Conservation (phyloP, 2,797 vertebrate species). For the Cuculus canorus region DNA sequence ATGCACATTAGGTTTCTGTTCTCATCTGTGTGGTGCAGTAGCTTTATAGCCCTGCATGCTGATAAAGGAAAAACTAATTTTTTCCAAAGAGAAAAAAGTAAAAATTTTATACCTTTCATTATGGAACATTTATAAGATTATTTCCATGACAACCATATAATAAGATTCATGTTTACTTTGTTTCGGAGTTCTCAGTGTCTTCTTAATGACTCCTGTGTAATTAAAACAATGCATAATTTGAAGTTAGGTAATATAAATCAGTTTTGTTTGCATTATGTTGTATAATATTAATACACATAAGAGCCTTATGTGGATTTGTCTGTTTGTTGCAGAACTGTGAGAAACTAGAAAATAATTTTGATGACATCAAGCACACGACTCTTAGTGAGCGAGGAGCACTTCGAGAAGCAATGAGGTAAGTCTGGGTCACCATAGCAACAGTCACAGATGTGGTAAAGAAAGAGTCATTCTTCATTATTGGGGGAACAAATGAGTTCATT, state of each 20-base stretch:
- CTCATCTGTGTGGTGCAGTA: background rate
- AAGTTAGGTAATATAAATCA: slow-evolving; percentile 48
- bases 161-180: slow-evolving; percentile 72
- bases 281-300: slow-evolving; percentile 30
- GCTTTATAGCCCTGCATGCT: background rate
- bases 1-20: background rate
- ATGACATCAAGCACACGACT: slow-evolving; percentile 93
- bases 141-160: slow-evolving; percentile 78
- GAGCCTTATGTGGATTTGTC: slow-evolving; percentile 47
- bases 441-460: slow-evolving; percentile 88
- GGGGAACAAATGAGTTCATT: slow-evolving; percentile 92
- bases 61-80: slow-evolving; percentile 4
- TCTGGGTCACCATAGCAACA: slow-evolving; percentile 90
- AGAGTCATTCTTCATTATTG: slow-evolving; percentile 94
- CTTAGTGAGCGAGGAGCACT: slow-evolving; percentile 89
- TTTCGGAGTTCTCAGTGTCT: slow-evolving; percentile 76
- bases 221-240: slow-evolving; percentile 74
- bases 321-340: slow-evolving; percentile 82
- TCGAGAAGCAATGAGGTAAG: slow-evolving; percentile 91
- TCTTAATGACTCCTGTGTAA: slow-evolving; percentile 79
- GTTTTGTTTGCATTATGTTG: slow-evolving; percentile 46
- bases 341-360: slow-evolving; percentile 92
- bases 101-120: slow-evolving; percentile 35
- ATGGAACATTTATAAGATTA: slow-evolving; percentile 70
- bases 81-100: background rate